Base-by-base conservation (phyloP, 2,797 vertebrate species). In the Salarias fasciatus region DNA sequence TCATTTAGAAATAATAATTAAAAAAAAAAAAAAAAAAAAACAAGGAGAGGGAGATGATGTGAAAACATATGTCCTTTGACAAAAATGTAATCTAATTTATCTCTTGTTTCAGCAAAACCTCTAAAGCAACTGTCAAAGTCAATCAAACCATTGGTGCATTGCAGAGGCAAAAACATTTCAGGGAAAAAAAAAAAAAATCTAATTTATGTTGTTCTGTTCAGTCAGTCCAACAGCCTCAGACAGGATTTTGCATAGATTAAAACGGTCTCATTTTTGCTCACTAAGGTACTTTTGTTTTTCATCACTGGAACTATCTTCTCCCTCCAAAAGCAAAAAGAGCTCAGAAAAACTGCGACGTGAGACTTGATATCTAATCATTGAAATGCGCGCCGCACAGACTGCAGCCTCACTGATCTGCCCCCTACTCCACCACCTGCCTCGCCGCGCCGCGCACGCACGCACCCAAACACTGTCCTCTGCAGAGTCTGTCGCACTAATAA, bases 401-500 rank as follows among this genome's bases (percentile, higher is more conserved):
- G 72, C 76, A 69, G 73, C 53, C 69, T 58, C 58, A 63, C 69
- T 48, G 68, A 63, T 57, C 71, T 54, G 5, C 74, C 56, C 43
- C 63, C 52, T 28, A 28, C 41, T 44, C 53, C 45, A 49, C 40
- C 63, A 37, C 33, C 60, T 53, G 50, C 42, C 50, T 33, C 42
- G 40, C 28, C 36, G 29, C 24, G n/a, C n/a, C n/a, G n/a, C n/a
- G n/a, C n/a, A 28, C 35, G 48, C 59, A 57, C 72, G 69, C 59
- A 69, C 42, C 63, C 51, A 70, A 75, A 63, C 72, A 57, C 66
- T 68, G 69, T 79, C 67, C 77, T 79, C 72, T 66, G 61, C 64
- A 75, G 72, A 72, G 80, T 70, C 54, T 52, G 70, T 65, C 57
- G 56, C 72, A 79, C 71, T 81, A 86, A 88, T 85, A 81, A 89